phyloP scores from a whole-genome alignment of 2,888 invertebrate genomes.

The Maniola hyperantus region DNA sequence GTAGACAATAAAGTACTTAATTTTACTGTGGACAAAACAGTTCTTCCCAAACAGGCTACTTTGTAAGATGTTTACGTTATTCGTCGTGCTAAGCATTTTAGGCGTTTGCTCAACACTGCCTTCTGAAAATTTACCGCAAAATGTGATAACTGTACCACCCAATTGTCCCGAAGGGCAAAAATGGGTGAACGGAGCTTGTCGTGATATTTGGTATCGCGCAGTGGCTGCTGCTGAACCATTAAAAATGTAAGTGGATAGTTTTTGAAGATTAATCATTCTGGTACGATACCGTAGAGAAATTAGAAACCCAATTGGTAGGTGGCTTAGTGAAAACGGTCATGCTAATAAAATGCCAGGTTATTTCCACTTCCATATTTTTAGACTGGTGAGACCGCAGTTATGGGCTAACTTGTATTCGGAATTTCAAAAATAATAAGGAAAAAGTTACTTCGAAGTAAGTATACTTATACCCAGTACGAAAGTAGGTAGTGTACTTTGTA shows the following conservation, averaged over 20 bases:
- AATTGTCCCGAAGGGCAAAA: constrained; percentile 46
- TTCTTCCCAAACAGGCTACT: constrained; percentile 1
- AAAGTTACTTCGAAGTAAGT: too few relatives aligned
- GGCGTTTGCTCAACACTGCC: constrained; percentile 21
- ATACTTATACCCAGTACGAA: too few relatives aligned
- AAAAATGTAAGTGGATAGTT: constrained; percentile 22
- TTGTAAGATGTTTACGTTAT: constrained; percentile 23
- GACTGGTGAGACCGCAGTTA: too few relatives aligned
- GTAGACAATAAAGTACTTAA: constrained; percentile 10
- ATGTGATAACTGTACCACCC: constrained; percentile 46
- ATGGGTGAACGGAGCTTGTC: constrained; percentile 50
- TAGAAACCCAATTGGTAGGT: too few relatives aligned
- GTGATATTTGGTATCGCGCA: constrained; percentile 48
- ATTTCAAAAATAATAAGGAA: too few relatives aligned
- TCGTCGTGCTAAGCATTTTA: constrained; percentile 21
- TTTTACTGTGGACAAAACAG: constrained; percentile 9
- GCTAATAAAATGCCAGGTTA: too few relatives aligned
- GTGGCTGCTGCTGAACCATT: constrained; percentile 19
- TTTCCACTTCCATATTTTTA: too few relatives aligned
- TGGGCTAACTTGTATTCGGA: too few relatives aligned
- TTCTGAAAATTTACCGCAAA: constrained; percentile 11
- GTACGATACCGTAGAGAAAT: too few relatives aligned
- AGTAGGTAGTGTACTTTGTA: too few relatives aligned
- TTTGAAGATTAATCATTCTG: neutral
- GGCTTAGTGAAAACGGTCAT: too few relatives aligned